A percentile compares a stretch with the other conserved stretches of the same genome.
phyloP scores from a whole-genome alignment of 2,797 vertebrate genomes.

The Oryzias dopingdopingensis region DNA sequence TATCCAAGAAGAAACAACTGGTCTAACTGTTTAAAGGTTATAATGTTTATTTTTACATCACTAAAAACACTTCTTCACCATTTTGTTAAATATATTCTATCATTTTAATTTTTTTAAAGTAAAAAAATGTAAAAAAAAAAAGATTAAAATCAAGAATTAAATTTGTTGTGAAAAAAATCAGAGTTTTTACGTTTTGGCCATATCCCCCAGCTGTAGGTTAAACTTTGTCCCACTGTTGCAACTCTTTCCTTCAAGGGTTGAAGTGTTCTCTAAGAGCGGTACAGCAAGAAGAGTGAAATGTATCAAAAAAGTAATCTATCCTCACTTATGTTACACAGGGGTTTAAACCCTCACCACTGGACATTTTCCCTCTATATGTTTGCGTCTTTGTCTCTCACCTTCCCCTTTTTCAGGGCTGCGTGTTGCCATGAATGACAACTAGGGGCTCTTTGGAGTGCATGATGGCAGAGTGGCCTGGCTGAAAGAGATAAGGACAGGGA shows the following conservation, averaged over 20 bases:
- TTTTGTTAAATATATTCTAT: too few species aligned
- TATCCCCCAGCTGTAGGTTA: too few species aligned
- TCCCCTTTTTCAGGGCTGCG: slow-evolving; percentile 55
- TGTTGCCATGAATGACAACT: slow-evolving; percentile 77
- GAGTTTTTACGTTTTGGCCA: too few species aligned
- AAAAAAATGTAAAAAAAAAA: too few species aligned
- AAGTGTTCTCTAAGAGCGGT: background rate
- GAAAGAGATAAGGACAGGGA: slow-evolving; percentile 73
- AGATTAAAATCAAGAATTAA: too few species aligned
- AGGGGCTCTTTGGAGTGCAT: slow-evolving; percentile 74
- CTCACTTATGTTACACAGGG: slow-evolving; percentile 23
- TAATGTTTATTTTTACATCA: too few species aligned
- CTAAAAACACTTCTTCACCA: too few species aligned
- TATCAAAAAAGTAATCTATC: slow-evolving; percentile 34
- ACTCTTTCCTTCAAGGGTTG: slow-evolving; percentile 4
- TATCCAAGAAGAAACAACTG: too few species aligned
- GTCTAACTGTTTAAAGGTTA: too few species aligned
- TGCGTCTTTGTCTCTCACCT: slow-evolving; percentile 49
- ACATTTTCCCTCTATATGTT: slow-evolving; percentile 29
- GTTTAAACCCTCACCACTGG: slow-evolving; percentile 37
- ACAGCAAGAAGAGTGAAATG: slow-evolving; percentile 10
- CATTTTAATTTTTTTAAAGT: too few species aligned
- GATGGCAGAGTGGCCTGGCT: slow-evolving; percentile 74
- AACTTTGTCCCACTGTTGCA: too few species aligned
- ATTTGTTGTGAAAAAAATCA: too few species aligned